phyloP scores from a whole-genome alignment of 1,140 invertebrate species.

The Tetramorium alpestre region DNA sequence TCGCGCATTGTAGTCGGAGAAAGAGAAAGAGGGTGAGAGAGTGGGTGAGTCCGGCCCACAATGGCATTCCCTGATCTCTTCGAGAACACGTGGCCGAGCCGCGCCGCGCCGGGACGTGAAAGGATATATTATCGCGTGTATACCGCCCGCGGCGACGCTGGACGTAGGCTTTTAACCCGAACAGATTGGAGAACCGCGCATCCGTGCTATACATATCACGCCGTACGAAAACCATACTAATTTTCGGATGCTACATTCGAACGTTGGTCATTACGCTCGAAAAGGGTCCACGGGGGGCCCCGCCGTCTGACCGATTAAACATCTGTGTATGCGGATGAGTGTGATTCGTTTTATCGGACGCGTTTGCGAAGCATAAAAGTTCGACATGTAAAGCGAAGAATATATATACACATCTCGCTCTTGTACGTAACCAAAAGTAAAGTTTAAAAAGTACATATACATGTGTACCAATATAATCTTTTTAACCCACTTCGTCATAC shows the following conservation, averaged over 20 bases:
- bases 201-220: not conserved
- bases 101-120: slow-evolving; percentile 34
- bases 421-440: not conserved
- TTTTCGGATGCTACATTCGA: slow-evolving; percentile 33
- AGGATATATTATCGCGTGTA: slow-evolving; percentile 56
- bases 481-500: not conserved
- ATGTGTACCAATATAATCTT: not conserved
- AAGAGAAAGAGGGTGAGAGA: slow-evolving; percentile 25
- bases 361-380: not conserved
- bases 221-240: slow-evolving; percentile 59
- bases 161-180: slow-evolving; percentile 43
- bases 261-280: slow-evolving; percentile 30
- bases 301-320: slow-evolving; percentile 22
- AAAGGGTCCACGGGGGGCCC: slow-evolving; percentile 32
- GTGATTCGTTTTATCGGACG: not conserved
- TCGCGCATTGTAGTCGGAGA: slow-evolving; percentile 33
- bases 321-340: not conserved
- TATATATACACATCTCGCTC: not conserved
- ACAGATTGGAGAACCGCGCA: slow-evolving; percentile 60
- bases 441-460: not conserved
- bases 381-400: not conserved
- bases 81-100: slow-evolving; percentile 45
- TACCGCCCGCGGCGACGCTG: slow-evolving; percentile 61
- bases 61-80: slow-evolving; percentile 56
- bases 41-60: slow-evolving; percentile 31